Evolutionary conservation across 2,797 vertebrate genomes (phyloP).

Genomic region (Babyrousa celebensis): DNA sequence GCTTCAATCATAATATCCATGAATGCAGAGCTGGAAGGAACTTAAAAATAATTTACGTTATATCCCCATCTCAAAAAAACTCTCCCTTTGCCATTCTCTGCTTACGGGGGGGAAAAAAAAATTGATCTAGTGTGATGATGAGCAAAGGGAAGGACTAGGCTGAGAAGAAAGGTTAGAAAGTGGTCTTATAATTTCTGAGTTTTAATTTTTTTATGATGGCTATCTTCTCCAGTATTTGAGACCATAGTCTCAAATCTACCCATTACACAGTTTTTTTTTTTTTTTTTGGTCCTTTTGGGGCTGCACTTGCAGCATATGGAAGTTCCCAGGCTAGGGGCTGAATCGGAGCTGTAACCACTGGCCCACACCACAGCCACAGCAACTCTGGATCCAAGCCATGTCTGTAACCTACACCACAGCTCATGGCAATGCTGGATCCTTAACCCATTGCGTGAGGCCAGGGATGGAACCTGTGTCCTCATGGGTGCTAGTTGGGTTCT

Average conservation of each 20-base stretch:
- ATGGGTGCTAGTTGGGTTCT: too few relatives aligned
- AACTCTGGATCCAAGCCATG: too few relatives aligned
- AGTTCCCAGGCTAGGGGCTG: too few relatives aligned
- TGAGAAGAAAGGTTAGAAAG: background rate
- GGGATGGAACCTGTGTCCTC: too few relatives aligned
- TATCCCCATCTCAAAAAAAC: background rate
- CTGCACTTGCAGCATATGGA: too few relatives aligned
- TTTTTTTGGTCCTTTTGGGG: too few relatives aligned
- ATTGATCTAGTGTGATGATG: background rate
- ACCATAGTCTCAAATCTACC: background rate
- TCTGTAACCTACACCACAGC: too few relatives aligned
- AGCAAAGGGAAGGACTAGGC: background rate
- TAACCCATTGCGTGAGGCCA: too few relatives aligned
- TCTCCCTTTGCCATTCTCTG: background rate
- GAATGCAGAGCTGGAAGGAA: background rate
- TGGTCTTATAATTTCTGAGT: background rate
- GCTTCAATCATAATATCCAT: background rate
- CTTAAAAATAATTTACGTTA: background rate
- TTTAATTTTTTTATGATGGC: background rate
- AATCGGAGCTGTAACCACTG: too few relatives aligned
- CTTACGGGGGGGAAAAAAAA: background rate
- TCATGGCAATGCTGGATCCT: too few relatives aligned
- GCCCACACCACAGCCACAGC: too few relatives aligned
- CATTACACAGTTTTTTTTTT: background rate
- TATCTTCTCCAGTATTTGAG: background rate